Evolutionary conservation across 2,888 invertebrate genomes (phyloP).

Genomic region (Pandemis cinnamomeana): DNA sequence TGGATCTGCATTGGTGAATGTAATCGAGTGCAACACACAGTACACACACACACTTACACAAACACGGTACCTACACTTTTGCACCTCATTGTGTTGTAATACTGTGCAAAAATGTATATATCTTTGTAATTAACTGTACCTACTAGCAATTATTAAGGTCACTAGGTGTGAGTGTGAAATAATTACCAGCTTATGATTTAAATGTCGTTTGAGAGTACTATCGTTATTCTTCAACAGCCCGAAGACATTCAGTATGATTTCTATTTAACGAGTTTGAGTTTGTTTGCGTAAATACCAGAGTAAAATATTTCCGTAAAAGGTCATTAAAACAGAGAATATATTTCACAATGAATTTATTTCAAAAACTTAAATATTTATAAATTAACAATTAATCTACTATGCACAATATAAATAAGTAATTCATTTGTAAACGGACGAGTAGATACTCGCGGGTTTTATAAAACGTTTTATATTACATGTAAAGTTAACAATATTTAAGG

Average conservation of each 20-base stretch:
- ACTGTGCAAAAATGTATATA: neutral
- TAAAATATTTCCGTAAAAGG: neutral
- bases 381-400: constrained; percentile 64
- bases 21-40: no score
- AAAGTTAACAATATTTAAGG: constrained; percentile 57
- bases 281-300: no score
- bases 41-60: no score
- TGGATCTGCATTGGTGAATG: no score
- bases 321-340: constrained; percentile 1
- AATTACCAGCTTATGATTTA: neutral
- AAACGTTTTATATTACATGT: constrained; percentile 42
- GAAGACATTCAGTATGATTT: no score
- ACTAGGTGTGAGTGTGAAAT: neutral
- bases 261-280: no score
- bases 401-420: constrained; percentile 54
- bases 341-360: constrained; percentile 59
- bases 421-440: constrained; percentile 52
- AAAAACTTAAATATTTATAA: constrained; percentile 64
- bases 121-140: neutral
- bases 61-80: no score
- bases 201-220: neutral
- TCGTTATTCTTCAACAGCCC: neutral
- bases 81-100: no score
- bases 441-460: constrained; percentile 46
- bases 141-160: neutral